Conservation (phyloP, 1,140 invertebrate species). For the Drosophila tani region DNA sequence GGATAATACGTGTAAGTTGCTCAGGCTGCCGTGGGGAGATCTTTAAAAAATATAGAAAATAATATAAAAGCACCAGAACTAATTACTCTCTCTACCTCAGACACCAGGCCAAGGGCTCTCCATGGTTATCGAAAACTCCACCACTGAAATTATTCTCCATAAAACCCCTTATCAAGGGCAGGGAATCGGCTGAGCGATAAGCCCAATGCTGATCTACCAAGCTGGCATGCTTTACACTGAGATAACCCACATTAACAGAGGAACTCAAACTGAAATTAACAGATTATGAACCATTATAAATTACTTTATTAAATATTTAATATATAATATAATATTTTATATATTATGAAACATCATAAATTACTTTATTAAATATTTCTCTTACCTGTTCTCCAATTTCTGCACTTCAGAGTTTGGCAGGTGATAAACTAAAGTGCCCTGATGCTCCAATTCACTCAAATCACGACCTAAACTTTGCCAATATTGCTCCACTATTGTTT, state of each 20-base stretch:
- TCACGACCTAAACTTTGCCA: slow-evolving; percentile 13
- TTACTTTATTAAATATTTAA: background rate
- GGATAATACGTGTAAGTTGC: slow-evolving; percentile 59
- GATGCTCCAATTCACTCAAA: slow-evolving; percentile 24
- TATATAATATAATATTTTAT: too few species aligned
- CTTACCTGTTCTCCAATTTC: slow-evolving; percentile 21
- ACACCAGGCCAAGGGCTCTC: slow-evolving; percentile 64
- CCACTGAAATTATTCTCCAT: slow-evolving; percentile 41
- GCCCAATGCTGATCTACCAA: slow-evolving; percentile 60
- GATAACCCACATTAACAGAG: slow-evolving; percentile 6
- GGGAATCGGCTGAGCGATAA: slow-evolving; percentile 45
- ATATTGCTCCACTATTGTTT: slow-evolving; percentile 39
- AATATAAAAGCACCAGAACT: background rate
- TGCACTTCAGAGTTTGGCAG: slow-evolving; percentile 23
- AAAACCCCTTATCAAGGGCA: slow-evolving; percentile 42
- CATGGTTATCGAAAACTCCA: slow-evolving; percentile 51
- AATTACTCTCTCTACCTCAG: slow-evolving; percentile 38
- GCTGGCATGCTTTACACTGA: slow-evolving; percentile 36
- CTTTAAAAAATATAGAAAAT: slow-evolving; percentile 13
- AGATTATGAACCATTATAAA: background rate
- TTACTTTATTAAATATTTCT: too few species aligned
- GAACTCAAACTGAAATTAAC: background rate
- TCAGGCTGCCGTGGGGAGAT: slow-evolving; percentile 54
- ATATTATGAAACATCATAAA: too few species aligned
- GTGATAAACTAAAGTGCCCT: slow-evolving; percentile 53